These are phyloP conservation scores for Leptinotarsa peninsularis DNA, from an alignment of 2,888 invertebrate species.

Conservation along the genomic window DNA sequence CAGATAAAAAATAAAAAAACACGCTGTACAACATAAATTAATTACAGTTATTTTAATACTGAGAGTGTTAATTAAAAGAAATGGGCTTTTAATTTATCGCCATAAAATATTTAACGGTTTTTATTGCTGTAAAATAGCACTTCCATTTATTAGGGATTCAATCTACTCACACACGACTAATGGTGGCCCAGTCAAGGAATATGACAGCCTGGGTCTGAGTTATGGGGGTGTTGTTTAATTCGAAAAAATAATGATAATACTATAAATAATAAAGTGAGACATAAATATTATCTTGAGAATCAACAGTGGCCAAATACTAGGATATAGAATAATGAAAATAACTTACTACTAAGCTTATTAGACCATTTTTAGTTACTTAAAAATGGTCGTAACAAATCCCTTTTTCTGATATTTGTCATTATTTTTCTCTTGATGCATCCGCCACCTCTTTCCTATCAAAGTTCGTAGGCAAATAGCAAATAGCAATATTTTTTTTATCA, in stretches of 20 bases:
- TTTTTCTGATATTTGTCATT: no score
- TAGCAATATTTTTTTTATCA: no score
- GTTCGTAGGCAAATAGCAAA: no score
- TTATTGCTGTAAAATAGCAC: conserved; percentile 26
- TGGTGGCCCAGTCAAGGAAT: background rate
- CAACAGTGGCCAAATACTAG: no score
- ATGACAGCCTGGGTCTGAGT: background rate
- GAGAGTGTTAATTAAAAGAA: conserved; percentile 34
- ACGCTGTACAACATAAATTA: conserved; percentile 33
- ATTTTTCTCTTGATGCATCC: no score
- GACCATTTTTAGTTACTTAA: no score
- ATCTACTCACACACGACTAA: background rate
- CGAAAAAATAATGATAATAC: background rate
- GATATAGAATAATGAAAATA: no score
- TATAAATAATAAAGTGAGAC: background rate
- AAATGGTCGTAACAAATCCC: no score
- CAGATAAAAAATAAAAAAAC: conserved; percentile 19
- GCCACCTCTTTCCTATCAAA: no score
- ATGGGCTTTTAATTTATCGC: conserved; percentile 34
- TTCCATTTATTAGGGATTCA: conserved; percentile 20
- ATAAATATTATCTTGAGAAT: background rate
- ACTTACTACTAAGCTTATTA: no score
- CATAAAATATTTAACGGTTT: conserved; percentile 33
- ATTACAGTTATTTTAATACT: conserved; percentile 35
- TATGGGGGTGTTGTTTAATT: no score